Evolutionary conservation across 2,888 invertebrate species (phyloP), one percentile per base, ranked within the genome.

Genomic region (Saturnia pavonia): DNA sequence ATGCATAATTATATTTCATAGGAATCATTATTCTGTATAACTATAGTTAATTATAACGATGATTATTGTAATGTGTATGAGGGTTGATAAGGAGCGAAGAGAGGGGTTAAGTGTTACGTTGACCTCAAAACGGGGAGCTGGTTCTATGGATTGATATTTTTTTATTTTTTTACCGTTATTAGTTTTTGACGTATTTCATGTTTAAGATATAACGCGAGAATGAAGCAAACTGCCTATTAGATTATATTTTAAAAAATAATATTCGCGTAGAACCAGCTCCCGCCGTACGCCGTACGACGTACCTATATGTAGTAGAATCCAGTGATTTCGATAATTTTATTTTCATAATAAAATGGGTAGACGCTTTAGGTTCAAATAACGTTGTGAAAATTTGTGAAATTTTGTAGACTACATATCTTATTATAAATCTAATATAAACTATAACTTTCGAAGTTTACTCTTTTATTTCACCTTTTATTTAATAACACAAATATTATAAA

Each of bases 1-100:
- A 92, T 91, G 92, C 93, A 94, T 94, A 94, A 94, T 94, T 94
- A 94, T 94, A 94, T 94, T 94, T 94, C 94, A 94, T 94, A 94
- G 94, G 94, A 91, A 94, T 94, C 92, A 94, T 94, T 94, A 94
- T 94, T 94, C 94, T 92, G 93, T 94, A 94, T 94, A 94, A 94
- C 93, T 92, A 91, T 94, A 94, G 94, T 94, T 94, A 94, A 94
- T 90, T 94, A 90, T 94, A 93, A 94, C 89, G 88, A 92, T 93
- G 91, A 91, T 89, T 81, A 88, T 89, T 90, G 91, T 91, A 89
- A 34, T 89, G 88, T 78, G 78, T 78, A 76, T 76, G 82, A 73
- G 76, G 72, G 75, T 45, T 69, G 70, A 51, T 63, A 16, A 48
- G 69, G 25, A 19, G 4, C 14, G 27, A 40, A n/a, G 60, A 22